Conservation (phyloP, 2,888 invertebrate species). For the Criorhina ranunculi region DNA sequence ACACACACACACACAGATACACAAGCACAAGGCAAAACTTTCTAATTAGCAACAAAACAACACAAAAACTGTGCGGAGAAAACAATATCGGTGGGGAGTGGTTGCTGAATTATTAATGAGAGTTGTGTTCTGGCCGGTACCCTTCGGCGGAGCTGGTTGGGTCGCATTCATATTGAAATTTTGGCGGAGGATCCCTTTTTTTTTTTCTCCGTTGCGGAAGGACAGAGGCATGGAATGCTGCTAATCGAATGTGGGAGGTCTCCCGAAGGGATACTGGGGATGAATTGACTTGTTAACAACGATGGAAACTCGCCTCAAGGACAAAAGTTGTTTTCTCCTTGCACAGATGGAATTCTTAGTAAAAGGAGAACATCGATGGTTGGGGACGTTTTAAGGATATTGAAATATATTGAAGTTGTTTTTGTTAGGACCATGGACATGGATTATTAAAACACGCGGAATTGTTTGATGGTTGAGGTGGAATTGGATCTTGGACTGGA, state of each 20-base stretch:
- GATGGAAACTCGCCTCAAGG: conserved; percentile 28
- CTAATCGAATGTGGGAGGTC: conserved; percentile 15
- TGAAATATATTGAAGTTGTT: conserved; percentile 4
- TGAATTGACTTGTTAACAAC: conserved; percentile 34
- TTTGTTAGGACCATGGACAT: not conserved
- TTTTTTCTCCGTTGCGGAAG: too few relatives aligned
- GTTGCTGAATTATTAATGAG: conserved; percentile 35
- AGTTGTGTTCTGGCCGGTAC: not conserved
- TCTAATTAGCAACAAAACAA: conserved; percentile 12
- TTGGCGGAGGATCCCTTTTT: not conserved
- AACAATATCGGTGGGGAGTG: not conserved
- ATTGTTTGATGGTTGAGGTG: not conserved
- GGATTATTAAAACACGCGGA: conserved; percentile 32
- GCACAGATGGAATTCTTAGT: not conserved
- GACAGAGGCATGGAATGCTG: not conserved
- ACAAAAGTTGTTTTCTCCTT: conserved; percentile 28
- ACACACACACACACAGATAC: not conserved
- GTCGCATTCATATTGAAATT: conserved; percentile 15
- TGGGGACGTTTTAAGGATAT: not conserved
- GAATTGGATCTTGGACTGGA: not conserved
- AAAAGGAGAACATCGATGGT: not conserved
- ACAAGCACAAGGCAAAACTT: conserved; percentile 1
- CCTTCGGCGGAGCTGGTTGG: conserved; percentile 1
- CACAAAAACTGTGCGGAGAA: not conserved
- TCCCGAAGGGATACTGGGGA: conserved; percentile 6